phyloP scores from a whole-genome alignment of 1,140 invertebrate species.

The Goniozus legneri region DNA sequence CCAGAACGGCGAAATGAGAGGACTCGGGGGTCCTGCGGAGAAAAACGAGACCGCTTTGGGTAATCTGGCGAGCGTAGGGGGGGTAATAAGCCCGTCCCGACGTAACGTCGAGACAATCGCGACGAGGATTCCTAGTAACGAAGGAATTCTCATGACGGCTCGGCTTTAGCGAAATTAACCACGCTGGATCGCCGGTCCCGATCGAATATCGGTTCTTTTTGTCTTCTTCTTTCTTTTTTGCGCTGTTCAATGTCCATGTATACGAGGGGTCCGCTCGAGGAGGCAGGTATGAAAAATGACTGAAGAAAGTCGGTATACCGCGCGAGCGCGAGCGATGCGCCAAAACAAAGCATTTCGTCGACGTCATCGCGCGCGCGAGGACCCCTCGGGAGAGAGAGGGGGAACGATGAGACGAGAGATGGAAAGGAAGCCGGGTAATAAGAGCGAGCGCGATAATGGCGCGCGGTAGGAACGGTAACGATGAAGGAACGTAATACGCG shows the following conservation, averaged over 20 bases:
- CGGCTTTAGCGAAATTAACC: too few species aligned
- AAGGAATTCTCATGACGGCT: too few species aligned
- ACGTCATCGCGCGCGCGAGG: neutral
- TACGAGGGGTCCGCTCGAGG: too few species aligned
- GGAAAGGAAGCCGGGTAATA: constrained; percentile 20
- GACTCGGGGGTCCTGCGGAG: constrained; percentile 18
- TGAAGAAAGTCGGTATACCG: neutral
- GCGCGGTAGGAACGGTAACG: constrained; percentile 5
- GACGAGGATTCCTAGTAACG: too few species aligned
- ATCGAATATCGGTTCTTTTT: too few species aligned
- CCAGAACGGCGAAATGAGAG: constrained; percentile 16
- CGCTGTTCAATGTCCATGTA: too few species aligned
- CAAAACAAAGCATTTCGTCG: neutral
- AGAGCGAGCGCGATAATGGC: constrained; percentile 26
- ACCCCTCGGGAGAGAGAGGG: neutral
- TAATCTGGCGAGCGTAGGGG: neutral
- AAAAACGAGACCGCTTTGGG: neutral
- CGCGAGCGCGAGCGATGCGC: too few species aligned
- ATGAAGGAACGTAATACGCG: constrained; percentile 2
- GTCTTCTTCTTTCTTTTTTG: too few species aligned
- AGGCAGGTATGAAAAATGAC: neutral
- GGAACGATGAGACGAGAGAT: neutral
- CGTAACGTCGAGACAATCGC: neutral
- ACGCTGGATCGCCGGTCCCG: too few species aligned
- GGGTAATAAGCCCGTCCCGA: neutral